phyloP scores from a whole-genome alignment of 2,888 invertebrate species.

The Eupithecia pulchellata region DNA sequence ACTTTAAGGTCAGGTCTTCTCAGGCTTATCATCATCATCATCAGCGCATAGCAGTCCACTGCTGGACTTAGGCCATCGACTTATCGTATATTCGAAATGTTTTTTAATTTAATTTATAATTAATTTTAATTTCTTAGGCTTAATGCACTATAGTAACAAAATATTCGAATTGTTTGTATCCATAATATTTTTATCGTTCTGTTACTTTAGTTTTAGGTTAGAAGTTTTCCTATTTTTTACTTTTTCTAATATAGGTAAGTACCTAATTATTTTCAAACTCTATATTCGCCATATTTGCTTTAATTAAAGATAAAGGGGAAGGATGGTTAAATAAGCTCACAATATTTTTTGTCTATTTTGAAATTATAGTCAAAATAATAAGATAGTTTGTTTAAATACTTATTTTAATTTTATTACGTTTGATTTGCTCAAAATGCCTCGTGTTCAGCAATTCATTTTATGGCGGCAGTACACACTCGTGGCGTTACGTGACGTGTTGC shows the following conservation, averaged over 20 bases:
- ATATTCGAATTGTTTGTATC: too few relatives aligned
- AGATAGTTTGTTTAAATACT: neutral
- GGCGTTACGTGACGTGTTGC: too few relatives aligned
- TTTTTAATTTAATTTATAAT: too few relatives aligned
- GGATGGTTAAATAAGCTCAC: neutral
- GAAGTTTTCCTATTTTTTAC: neutral
- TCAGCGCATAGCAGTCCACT: too few relatives aligned
- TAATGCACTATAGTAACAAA: too few relatives aligned
- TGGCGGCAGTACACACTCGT: neutral
- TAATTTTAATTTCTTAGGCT: too few relatives aligned
- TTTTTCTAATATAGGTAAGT: neutral
- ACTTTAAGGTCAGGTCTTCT: neutral
- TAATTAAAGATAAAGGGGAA: neutral
- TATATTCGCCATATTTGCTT: neutral
- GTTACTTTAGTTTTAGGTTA: neutral
- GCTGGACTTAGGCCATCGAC: too few relatives aligned
- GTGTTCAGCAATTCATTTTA: neutral
- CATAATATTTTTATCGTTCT: too few relatives aligned
- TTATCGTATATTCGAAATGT: neutral
- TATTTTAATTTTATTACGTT: neutral
- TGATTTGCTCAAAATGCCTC: neutral
- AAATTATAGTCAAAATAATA: neutral
- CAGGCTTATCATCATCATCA: neutral
- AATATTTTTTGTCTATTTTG: neutral
- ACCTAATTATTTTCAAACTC: neutral